phyloP scores from a whole-genome alignment of 64 coral and sea anemone genomes.

The Anthopleura sola region DNA sequence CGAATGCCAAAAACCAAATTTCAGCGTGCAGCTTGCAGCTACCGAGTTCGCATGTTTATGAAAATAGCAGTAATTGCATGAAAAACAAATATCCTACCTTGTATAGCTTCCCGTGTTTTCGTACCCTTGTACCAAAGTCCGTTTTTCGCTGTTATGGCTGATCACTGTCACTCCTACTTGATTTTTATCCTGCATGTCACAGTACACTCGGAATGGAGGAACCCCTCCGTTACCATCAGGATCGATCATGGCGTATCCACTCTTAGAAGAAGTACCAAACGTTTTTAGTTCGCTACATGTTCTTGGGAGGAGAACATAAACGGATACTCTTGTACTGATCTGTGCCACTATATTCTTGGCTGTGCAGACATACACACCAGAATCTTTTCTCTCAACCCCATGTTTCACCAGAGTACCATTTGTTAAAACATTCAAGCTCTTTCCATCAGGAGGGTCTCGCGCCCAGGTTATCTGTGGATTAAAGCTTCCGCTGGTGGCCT shows the following conservation, averaged over 20 bases:
- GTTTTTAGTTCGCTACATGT: not conserved
- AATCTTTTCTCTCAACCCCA: too few species aligned
- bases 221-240: not conserved
- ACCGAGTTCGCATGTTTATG: too few species aligned
- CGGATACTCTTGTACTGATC: too few species aligned
- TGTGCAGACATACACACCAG: too few species aligned
- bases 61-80: too few species aligned
- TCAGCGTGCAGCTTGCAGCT: too few species aligned
- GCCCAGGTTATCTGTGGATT: not conserved
- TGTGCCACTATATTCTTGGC: too few species aligned
- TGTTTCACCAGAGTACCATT: too few species aligned
- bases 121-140: not conserved
- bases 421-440: too few species aligned
- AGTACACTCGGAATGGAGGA: constrained; percentile 7
- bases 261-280: not conserved
- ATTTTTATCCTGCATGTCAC: too few species aligned
- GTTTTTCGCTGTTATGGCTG: constrained; percentile 1
- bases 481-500: not conserved
- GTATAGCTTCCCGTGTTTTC: not conserved
- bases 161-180: constrained; percentile 23
- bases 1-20: too few species aligned
- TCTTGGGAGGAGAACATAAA: not conserved
- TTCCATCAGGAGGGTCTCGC: not conserved
- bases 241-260: constrained; percentile 6
- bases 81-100: too few species aligned